Base-by-base conservation (phyloP, 1,140 invertebrate genomes). In the Ptiloglossa arizonensis region DNA sequence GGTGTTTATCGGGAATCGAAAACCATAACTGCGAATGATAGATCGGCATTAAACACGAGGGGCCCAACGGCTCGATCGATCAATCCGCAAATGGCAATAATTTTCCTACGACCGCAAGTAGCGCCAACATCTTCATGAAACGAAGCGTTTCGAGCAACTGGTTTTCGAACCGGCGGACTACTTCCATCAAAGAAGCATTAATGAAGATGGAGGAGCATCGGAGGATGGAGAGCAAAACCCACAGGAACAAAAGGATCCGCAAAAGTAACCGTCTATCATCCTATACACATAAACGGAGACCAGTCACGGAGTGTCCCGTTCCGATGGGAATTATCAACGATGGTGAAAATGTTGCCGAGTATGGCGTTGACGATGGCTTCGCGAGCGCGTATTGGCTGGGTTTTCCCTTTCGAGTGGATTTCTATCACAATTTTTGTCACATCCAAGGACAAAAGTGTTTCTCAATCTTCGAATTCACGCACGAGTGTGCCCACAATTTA, bases 121-220 rank as follows among this genome's bases (percentile, higher is more conserved):
- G 68, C 38, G 54, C n/a, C 52, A 59, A 71, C 56, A n/a, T 71
- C 69, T 71, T 71, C 69, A 71, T 71, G 69, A 62, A 60, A 71
- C 19, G 56, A 71, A 71, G 13, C 69, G 56, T 71, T 71, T 48
- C 38, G 56, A 48, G 27, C 54, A 59, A 71, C 54, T 60, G 69
- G 69, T 71, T 60, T n/a, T 2, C 69, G 27, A 35, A 46, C 27
- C 38, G 68, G 15, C 66, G 54, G 8, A 62, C 69, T 29, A 44
- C 29, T 46, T 71, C 68, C 69, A 71, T 71, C 69, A 59, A 50
- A 48, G 41, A 17, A 29, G 68, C 69, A 71, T 71, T 71, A 71
- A 71, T 62, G 69, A 71, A 62, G 54, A 71, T 29, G 69, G 29
- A 48, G 29, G 27, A 44, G 41, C 54, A 32, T 71, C 59, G 56